Base-by-base conservation (phyloP, 2,797 vertebrate genomes). In the Arnoldichthys spilopterus region DNA sequence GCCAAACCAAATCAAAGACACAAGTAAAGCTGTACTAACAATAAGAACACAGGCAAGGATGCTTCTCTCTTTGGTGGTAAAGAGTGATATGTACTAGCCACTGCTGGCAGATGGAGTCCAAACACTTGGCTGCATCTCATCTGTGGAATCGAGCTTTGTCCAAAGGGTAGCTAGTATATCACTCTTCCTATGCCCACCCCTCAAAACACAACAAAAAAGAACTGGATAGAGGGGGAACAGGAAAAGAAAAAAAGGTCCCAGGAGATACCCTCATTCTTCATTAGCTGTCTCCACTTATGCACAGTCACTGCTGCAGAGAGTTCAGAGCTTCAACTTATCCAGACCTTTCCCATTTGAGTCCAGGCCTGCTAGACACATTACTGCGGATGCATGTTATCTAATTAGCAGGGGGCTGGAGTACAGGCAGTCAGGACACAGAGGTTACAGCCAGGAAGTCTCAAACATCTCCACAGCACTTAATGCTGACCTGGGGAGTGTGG, bases 41-140 rank as follows among this genome's bases (percentile, higher is more conserved):
- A 81, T 84, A 74, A 45, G 71, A 68, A 83, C 84, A 77, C 53
- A 86, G 86, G 78, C 84, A 74, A 77, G 69, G 81, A 84, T 86
- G 88, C 84, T 88, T 88, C 85, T 86, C 76, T 61, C 86, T 89
- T 89, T 24, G 63, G 80, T 72, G 45, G 45, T 87, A 82, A 86
- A 87, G 83, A 90, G 84, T 45, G 43, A 78, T 75, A 71, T 85
- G 59, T 26, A 45, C 24, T 22, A 45, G 67, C 81, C 74, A 76
- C 77, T 82, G 77, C 80, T 77, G 84, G 84, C 86, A 92, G 85
- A 87, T 87, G 88, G 89, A 79, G 28, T 40, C 75, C 5, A 83
- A 83, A 72, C 83, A 72, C 75, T 81, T 87, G 86, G 82, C 87
- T 78, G 77, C 74, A 70, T 72, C 7, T 67, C 45, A 69, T 47